Percentiles rank a stretch among this genome's conserved stretches.
These are phyloP conservation scores for Bombyx huttoni DNA, from an alignment of 2,888 invertebrate species.

Conservation along the genomic window DNA sequence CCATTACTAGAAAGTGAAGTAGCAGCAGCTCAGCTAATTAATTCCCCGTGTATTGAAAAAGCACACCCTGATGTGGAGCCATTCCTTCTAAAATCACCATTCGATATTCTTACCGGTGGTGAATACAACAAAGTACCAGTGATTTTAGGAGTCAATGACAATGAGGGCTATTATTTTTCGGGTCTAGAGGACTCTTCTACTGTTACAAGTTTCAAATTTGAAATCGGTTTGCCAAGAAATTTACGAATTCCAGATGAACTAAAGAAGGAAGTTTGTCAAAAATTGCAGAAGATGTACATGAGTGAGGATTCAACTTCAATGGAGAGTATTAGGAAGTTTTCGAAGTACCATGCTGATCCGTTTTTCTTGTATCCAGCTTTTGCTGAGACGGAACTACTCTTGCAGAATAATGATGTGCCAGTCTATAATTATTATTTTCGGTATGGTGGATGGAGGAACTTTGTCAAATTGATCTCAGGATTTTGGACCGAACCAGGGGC, in stretches of 20 bases:
- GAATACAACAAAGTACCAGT: conserved; percentile 15
- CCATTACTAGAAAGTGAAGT: conserved; percentile 1
- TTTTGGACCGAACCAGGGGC: conserved; percentile 11
- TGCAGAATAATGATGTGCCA: conserved; percentile 7
- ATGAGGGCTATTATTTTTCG: conserved; percentile 15
- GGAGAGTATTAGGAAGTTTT: conserved; percentile 24
- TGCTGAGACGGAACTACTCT: conserved; percentile 14
- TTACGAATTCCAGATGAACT: conserved; percentile 2
- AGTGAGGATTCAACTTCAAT: conserved; percentile 26
- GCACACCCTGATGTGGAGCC: conserved; percentile 7
- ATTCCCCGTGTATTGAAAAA: conserved; percentile 6
- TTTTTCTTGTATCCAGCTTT: conserved; percentile 13
- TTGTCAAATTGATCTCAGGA: conserved; percentile 8
- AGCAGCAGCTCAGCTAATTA: neutral
- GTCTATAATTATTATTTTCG: conserved; percentile 17
- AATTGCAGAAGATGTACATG: conserved; percentile 31
- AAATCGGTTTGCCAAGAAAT: conserved; percentile 3
- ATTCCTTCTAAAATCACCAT: conserved; percentile 9
- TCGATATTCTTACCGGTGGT: conserved; percentile 8
- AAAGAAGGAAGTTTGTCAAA: conserved; percentile 6
- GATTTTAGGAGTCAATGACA: conserved; percentile 15
- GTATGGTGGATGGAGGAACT: conserved; percentile 18
- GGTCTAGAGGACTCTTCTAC: conserved; percentile 3
- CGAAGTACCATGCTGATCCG: conserved; percentile 13
- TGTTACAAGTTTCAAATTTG: conserved; percentile 2